Conservation (phyloP, 2,797 vertebrate genomes). For the Siniperca scherzeri region DNA sequence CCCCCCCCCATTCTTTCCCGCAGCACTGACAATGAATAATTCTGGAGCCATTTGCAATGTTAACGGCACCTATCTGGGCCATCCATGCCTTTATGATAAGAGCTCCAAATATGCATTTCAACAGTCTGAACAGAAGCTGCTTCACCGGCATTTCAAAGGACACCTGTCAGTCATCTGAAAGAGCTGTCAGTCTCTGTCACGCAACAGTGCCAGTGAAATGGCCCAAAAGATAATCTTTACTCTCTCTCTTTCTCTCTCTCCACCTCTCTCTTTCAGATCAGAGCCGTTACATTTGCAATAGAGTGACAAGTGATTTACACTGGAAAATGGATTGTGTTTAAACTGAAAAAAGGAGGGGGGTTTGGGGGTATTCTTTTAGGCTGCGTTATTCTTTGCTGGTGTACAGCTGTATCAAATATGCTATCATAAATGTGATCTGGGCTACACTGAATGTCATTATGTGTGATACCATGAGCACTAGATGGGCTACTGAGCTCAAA, state of each 20-base stretch:
- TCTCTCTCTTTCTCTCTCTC: conserved; percentile 84
- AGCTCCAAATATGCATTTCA: conserved; percentile 99
- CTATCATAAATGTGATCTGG: conserved; percentile 93
- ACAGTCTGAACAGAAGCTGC: conserved; percentile 97
- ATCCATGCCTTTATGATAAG: conserved; percentile 99
- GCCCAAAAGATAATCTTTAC: conserved; percentile 98
- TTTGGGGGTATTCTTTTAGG: conserved; percentile 89
- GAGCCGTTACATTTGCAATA: conserved; percentile 92
- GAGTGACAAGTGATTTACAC: conserved; percentile 99
- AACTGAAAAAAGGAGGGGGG: conserved; percentile 81
- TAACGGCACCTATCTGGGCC: conserved; percentile 99
- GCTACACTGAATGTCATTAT: conserved; percentile 88
- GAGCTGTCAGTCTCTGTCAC: conserved; percentile 97
- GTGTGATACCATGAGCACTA: conserved; percentile 87
- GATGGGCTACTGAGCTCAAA: conserved; percentile 89
- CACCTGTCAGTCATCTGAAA: conserved; percentile 99
- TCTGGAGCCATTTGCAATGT: conserved; percentile 99
- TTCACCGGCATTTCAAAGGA: conserved; percentile 99
- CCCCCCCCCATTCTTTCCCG: conserved; percentile 88
- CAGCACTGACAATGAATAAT: conserved; percentile 99
- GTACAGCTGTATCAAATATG: conserved; percentile 93
- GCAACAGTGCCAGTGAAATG: conserved; percentile 92
- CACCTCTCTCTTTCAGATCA: conserved; percentile 89
- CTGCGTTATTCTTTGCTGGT: conserved; percentile 88
- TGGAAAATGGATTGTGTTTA: conserved; percentile 92